Evolutionary conservation across 2,888 invertebrate genomes (phyloP).

Genomic region (Nemoura dubitans): DNA sequence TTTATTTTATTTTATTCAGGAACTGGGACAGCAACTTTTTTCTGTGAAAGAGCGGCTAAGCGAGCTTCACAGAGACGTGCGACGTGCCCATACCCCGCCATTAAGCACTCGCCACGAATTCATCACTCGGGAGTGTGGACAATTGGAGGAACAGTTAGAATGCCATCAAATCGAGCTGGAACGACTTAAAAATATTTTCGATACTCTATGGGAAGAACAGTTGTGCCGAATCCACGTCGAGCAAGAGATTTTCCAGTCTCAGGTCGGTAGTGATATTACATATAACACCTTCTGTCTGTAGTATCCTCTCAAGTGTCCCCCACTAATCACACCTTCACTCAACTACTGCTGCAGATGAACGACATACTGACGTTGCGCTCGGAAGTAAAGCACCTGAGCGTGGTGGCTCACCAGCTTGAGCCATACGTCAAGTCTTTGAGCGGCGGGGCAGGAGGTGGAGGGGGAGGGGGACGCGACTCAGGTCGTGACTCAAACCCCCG

Average conservation of each 20-base stretch:
- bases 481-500: constrained; percentile 58
- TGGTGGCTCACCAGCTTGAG: constrained; percentile 71
- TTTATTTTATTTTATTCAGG: constrained; percentile 58
- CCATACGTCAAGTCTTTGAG: constrained; percentile 70
- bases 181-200: constrained; percentile 67
- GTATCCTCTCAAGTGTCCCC: too few species aligned
- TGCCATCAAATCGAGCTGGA: constrained; percentile 70
- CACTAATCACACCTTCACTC: neutral
- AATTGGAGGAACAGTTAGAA: constrained; percentile 69
- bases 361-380: constrained; percentile 71
- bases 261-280: constrained; percentile 58
- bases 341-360: constrained; percentile 64
- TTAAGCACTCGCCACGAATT: constrained; percentile 63
- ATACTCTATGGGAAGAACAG: constrained; percentile 77
- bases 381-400: constrained; percentile 72
- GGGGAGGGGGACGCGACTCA: constrained; percentile 59
- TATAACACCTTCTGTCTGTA: too few species aligned
- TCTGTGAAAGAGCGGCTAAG: constrained; percentile 71
- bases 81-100: constrained; percentile 64
- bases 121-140: constrained; percentile 66
- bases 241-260: constrained; percentile 72
- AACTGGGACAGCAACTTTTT: constrained; percentile 69
- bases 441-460: constrained; percentile 32
- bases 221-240: constrained; percentile 75
- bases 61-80: constrained; percentile 75